phyloP scores from a whole-genome alignment of 1,140 invertebrate genomes.

The Andrena cerasifolii region DNA sequence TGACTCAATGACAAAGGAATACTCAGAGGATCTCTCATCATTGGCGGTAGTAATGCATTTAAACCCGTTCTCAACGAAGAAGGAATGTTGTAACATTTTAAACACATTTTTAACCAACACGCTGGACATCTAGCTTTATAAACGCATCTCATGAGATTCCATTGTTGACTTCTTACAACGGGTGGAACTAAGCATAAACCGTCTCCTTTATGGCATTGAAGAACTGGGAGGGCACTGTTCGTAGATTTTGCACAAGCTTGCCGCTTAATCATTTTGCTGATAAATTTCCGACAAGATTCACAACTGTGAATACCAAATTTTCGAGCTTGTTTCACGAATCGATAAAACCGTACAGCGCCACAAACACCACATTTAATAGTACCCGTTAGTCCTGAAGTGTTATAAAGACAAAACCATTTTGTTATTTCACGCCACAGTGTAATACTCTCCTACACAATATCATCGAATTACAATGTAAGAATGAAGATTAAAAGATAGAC shows the following conservation, averaged over 20 bases:
- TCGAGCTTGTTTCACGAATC: constrained; percentile 89
- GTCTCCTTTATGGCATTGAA: constrained; percentile 88
- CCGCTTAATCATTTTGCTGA: constrained; percentile 89
- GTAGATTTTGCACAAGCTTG: constrained; percentile 84
- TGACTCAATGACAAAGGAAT: constrained; percentile 70
- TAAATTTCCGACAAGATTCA: constrained; percentile 93
- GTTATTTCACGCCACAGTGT: too few relatives aligned
- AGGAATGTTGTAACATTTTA: constrained; percentile 90
- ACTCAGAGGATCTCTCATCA: constrained; percentile 73
- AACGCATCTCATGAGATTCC: constrained; percentile 87
- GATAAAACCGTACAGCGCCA: constrained; percentile 89
- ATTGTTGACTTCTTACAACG: constrained; percentile 87
- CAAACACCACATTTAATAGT: constrained; percentile 91
- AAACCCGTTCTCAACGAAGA: constrained; percentile 85
- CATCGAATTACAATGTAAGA: too few relatives aligned
- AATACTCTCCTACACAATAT: too few relatives aligned
- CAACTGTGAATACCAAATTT: constrained; percentile 93
- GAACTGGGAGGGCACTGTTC: constrained; percentile 80
- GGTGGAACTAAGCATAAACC: constrained; percentile 88
- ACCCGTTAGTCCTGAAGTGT: constrained; percentile 82
- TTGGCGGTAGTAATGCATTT: constrained; percentile 85
- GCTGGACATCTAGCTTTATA: constrained; percentile 90
- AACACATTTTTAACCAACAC: constrained; percentile 94
- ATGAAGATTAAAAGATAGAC: too few relatives aligned
- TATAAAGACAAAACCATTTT: constrained; percentile 19